Conservation (phyloP, 2,888 invertebrate genomes). For the Temnothorax unifasciatus region DNA sequence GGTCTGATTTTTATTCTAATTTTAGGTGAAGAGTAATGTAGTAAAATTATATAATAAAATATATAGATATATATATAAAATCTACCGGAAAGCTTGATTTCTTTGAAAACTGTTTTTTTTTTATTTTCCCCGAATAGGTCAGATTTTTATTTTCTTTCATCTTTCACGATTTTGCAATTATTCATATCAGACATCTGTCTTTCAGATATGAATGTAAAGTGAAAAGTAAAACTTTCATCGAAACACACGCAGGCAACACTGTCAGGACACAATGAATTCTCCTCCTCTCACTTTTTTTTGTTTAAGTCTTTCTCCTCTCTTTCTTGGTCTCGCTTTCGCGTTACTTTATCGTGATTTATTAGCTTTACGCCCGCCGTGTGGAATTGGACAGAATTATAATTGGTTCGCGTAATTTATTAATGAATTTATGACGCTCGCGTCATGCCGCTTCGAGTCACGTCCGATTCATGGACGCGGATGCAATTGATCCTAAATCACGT, state of each 20-base stretch:
- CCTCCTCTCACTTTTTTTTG: not conserved
- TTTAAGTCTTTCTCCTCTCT: not conserved
- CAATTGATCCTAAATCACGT: conserved; percentile 68
- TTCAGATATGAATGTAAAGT: conserved; percentile 6
- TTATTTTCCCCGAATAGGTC: not conserved
- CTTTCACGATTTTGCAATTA: conserved; percentile 4
- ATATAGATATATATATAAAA: not conserved
- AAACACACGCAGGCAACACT: not conserved
- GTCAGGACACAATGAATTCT: conserved; percentile 32
- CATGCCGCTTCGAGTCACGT: conserved; percentile 45
- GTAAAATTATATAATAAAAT: too few relatives aligned
- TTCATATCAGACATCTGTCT: not conserved
- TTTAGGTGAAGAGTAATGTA: not conserved
- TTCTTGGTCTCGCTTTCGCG: conserved; percentile 17
- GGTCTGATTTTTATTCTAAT: not conserved
- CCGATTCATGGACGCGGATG: conserved; percentile 52
- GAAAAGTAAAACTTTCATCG: conserved; percentile 18
- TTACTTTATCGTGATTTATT: conserved; percentile 75
- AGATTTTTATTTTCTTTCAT: not conserved
- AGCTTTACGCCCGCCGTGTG: conserved; percentile 65
- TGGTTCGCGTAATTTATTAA: conserved; percentile 81
- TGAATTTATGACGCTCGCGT: conserved; percentile 77
- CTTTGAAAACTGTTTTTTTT: not conserved
- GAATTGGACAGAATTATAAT: conserved; percentile 81
- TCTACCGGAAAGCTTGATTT: not conserved